Evolutionary conservation across 2,113 vertebrate species (phyloP).

Genomic region (Oreocharis arfaki): DNA sequence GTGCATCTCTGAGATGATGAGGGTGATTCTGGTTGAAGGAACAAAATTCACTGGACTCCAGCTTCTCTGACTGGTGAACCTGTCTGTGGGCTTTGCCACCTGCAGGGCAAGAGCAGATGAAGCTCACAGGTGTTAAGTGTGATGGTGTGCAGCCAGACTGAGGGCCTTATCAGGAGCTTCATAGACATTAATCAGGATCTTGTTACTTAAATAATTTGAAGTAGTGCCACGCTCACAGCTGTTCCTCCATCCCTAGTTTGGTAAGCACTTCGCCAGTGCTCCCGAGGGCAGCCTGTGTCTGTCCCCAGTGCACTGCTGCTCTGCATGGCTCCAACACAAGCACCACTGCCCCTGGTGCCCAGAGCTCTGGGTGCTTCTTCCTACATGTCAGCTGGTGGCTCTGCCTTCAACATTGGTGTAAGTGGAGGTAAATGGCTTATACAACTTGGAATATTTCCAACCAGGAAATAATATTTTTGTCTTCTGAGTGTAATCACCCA

Average conservation of each 20-base stretch:
- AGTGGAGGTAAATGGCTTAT: not conserved
- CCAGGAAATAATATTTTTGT: not conserved
- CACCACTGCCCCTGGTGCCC: not conserved
- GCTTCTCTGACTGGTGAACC: not conserved
- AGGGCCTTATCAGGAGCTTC: not conserved
- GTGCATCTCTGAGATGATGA: not conserved
- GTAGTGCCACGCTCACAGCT: not conserved
- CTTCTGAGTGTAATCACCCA: not conserved
- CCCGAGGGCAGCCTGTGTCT: not conserved
- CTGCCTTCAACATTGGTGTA: not conserved
- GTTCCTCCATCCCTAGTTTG: not conserved
- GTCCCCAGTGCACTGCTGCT: not conserved
- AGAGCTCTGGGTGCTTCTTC: not conserved
- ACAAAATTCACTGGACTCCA: not conserved
- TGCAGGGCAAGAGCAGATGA: not conserved
- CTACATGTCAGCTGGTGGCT: not conserved
- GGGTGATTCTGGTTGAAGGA: not conserved
- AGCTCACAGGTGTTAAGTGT: not conserved
- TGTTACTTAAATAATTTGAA: not conserved
- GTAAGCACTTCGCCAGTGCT: not conserved
- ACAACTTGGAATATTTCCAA: not conserved
- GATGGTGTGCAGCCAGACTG: not conserved
- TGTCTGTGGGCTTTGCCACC: not conserved
- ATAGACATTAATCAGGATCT: not conserved
- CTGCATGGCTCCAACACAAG: not conserved